Percentiles rank a stretch among this genome's conserved stretches.
Conservation (phyloP, 2,113 vertebrate genomes). For the Bubo bubo region DNA sequence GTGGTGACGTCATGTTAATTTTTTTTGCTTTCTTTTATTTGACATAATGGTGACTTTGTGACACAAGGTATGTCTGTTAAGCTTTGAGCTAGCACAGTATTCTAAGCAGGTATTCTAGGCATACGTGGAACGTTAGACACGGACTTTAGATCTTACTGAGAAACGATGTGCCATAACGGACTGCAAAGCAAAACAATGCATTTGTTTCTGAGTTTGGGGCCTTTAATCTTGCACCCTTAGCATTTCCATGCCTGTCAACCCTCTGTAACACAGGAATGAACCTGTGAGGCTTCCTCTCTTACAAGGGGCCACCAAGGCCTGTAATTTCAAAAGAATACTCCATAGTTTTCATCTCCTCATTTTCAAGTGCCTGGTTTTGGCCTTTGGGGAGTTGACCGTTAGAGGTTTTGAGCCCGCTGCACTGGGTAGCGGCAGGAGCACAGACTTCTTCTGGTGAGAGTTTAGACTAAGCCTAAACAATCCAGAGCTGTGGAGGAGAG, state of each 20-base stretch:
- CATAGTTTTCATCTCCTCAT: neutral
- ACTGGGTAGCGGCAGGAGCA: too few species aligned
- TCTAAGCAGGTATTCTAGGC: neutral
- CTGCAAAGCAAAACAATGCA: neutral
- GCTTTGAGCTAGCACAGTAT: neutral
- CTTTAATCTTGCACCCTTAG: neutral
- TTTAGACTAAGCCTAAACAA: neutral
- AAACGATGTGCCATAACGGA: fast-evolving
- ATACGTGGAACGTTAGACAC: fast-evolving
- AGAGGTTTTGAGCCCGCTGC: fast-evolving
- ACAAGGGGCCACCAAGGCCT: neutral
- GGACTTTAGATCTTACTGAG: neutral
- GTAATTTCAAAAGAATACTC: neutral
- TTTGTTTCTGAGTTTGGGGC: neutral
- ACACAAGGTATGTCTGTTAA: fast-evolving
- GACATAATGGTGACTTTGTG: neutral
- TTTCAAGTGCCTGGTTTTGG: neutral
- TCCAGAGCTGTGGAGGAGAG: neutral
- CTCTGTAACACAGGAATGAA: neutral
- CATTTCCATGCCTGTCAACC: neutral
- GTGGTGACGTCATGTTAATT: too few species aligned
- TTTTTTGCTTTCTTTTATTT: neutral
- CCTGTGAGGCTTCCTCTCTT: neutral
- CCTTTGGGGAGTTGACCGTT: neutral
- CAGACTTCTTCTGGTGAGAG: neutral